A percentile compares a stretch with the other conserved stretches of the same genome.
These are phyloP conservation scores for Plusia festucae DNA, from an alignment of 2,888 invertebrate species.

Conservation along the genomic window DNA sequence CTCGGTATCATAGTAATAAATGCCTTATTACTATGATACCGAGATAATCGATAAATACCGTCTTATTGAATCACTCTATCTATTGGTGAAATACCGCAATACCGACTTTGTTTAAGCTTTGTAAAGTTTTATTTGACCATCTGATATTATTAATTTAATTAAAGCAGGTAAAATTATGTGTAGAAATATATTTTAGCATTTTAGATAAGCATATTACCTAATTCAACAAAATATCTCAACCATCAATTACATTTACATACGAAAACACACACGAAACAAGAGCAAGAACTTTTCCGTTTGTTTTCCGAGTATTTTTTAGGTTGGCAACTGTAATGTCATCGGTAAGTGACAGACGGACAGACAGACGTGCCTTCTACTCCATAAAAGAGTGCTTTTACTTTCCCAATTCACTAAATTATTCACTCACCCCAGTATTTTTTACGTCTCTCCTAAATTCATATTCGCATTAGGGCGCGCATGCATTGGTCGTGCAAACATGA, in stretches of 20 bases:
- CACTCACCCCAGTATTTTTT: slow-evolving; percentile 69
- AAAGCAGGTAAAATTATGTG: no score
- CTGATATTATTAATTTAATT: no score
- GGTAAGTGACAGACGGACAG: slow-evolving; percentile 82
- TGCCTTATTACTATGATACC: no score
- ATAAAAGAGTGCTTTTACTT: slow-evolving; percentile 78
- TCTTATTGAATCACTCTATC: no score
- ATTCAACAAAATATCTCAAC: not conserved
- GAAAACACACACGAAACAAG: slow-evolving; percentile 33
- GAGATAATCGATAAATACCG: no score
- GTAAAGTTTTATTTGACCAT: no score
- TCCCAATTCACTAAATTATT: slow-evolving; percentile 79
- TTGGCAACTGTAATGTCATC: slow-evolving; percentile 70
- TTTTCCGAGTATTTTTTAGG: slow-evolving; percentile 62
- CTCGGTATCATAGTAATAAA: no score
- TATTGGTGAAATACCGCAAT: no score
- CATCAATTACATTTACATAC: slow-evolving; percentile 18
- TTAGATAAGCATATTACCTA: not conserved
- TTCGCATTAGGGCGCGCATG: slow-evolving; percentile 49
- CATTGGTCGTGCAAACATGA: slow-evolving; percentile 38
- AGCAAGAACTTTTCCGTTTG: slow-evolving; percentile 49
- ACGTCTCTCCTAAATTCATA: slow-evolving; percentile 66
- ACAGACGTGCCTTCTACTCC: slow-evolving; percentile 70
- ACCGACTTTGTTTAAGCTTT: no score
- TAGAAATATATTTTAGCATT: not conserved